A percentile compares a stretch with the other conserved stretches of the same genome.
Evolutionary conservation across 2,113 vertebrate species (phyloP).

Genomic region (Thamnophis sirtalis): DNA sequence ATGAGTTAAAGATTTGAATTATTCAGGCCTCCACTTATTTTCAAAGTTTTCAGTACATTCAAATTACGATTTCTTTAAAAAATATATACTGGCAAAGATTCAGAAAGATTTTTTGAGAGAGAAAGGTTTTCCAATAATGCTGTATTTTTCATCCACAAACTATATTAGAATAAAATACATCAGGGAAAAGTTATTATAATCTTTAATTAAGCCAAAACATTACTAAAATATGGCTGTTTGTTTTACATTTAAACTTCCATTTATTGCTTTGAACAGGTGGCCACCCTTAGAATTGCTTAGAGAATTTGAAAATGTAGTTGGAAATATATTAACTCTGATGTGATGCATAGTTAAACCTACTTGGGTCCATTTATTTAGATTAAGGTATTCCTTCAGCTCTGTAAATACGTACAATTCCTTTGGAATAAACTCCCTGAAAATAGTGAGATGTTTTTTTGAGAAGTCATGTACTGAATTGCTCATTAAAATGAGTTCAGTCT

Average conservation of each 20-base stretch:
- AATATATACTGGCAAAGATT: constrained; percentile 46
- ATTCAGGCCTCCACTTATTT: not conserved
- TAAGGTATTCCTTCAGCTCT: not conserved
- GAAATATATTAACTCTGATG: not conserved
- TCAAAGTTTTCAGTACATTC: not conserved
- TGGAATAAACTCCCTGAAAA: not conserved
- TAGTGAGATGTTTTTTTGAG: not conserved
- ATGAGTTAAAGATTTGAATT: constrained; percentile 21
- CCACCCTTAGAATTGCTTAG: not conserved
- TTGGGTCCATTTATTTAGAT: not conserved
- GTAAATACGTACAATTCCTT: not conserved
- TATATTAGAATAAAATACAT: constrained; percentile 28
- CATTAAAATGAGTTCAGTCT: not conserved
- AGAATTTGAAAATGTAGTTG: not conserved
- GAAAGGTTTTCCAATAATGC: constrained; percentile 8
- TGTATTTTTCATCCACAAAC: constrained; percentile 23
- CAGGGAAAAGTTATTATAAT: not conserved
- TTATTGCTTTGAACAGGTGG: not conserved
- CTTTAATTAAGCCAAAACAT: not conserved
- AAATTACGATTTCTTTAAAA: constrained; percentile 35
- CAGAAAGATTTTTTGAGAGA: constrained; percentile 48
- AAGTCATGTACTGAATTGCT: not conserved
- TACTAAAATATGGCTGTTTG: not conserved
- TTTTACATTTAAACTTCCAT: not conserved
- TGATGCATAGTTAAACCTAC: not conserved